Evolutionary conservation across 2,113 vertebrate genomes (phyloP).

Genomic region (Crotalus viridis): DNA sequence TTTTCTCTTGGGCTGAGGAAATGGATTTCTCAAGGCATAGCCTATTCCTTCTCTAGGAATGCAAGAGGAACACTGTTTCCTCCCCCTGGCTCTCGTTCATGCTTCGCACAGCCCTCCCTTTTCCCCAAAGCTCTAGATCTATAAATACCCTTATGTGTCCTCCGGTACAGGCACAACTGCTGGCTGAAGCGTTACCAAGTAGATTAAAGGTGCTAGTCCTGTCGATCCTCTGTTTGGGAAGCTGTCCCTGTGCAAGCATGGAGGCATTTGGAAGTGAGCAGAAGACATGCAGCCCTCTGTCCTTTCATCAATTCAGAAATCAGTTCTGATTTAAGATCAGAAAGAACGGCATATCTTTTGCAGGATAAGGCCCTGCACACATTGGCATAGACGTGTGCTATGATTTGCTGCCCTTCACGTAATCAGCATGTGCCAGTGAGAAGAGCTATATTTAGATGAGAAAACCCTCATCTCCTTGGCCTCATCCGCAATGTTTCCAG

Average conservation of each 20-base stretch:
- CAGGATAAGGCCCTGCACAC: background rate
- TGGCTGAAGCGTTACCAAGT: background rate
- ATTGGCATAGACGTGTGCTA: background rate
- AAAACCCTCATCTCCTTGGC: background rate
- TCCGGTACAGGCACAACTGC: background rate
- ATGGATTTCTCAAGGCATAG: background rate
- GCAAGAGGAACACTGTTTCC: background rate
- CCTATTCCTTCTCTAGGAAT: background rate
- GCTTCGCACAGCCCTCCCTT: background rate
- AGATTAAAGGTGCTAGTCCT: background rate
- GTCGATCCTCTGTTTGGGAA: background rate
- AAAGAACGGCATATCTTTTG: background rate
- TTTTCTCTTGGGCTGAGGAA: background rate
- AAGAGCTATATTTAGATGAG: background rate
- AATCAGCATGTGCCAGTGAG: background rate
- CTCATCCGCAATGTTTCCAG: rapidly evolving
- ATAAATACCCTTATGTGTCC: background rate
- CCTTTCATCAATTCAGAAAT: background rate
- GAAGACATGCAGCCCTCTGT: background rate
- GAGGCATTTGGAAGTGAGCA: background rate
- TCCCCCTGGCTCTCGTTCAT: background rate
- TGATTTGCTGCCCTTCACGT: background rate
- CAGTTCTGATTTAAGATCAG: background rate
- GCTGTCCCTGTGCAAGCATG: background rate
- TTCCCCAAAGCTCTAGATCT: background rate